Evolutionary conservation across 2,888 invertebrate genomes (phyloP), one percentile per base, ranked within the genome.

Genomic region (Zaprionus bogoriensis): DNA sequence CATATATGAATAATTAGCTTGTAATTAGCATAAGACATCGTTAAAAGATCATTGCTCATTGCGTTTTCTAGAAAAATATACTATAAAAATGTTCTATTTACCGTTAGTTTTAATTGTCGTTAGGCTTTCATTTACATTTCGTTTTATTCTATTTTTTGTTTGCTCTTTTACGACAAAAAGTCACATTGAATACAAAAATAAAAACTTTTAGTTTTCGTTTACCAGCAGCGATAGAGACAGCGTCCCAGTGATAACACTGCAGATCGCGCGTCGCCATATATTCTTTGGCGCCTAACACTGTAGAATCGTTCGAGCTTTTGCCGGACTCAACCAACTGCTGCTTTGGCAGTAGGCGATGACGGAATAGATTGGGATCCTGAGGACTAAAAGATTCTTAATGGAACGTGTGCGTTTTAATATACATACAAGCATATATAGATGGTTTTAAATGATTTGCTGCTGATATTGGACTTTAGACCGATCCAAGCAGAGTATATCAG

Each of bases 161-260:
- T 14, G 51, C n/a, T n/a, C n/a, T n/a, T 50, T 19, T 59, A 42
- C 41, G 71, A 76, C 71, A 71, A 76, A 65, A 76, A 60, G 72
- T 76, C 71, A 65, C 36, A 32, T 59, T 55, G 55, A 66, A 50
- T 76, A 76, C 48, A 72, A 72, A 72, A 72, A 76, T 72, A 72
- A 76, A 69, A 76, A 66, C 77, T 63, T 76, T 12, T 51, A 72
- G 60, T 57, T 72, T 53, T 51, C 44, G 53, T 38, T 41, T 55
- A 68, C 57, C 30, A 65, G 53, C 66, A 55, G 53, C 41, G 41
- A 46, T 48, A 27, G 45, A 39, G 39, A 38, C 30, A 12, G 28
- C 47, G 67, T 76, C 22, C 48, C 32, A 72, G 71, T 76, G 59
- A 71, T 76, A 65, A 71, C 76, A 71, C 77, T 44, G n/a, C 5